Base-by-base conservation (phyloP, 2,888 invertebrate genomes). In the Caenorhabditis doughertyi region DNA sequence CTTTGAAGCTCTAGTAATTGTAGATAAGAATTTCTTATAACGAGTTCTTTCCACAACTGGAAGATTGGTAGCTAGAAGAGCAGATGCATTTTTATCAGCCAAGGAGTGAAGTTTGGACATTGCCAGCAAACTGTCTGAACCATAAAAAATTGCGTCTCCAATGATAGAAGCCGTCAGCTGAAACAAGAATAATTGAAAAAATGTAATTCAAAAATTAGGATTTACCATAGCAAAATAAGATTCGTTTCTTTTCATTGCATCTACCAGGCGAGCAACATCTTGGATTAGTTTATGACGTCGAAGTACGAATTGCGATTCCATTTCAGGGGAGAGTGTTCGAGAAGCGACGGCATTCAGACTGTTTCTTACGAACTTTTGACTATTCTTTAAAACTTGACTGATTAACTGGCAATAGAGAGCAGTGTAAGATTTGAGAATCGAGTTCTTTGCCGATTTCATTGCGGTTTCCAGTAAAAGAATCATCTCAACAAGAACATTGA, bases 161-260 rank as follows among this genome's bases (percentile, higher is more conserved):
- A 81, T 81, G 42, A 81, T 81, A 11, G 81, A 74, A 5, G 81
- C 81, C 8, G 81, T 51, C 1, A 81, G 51, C 80, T 80, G 68
- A 32, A 73, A 72, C 25, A 29, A 1, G 11, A 55, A 58, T 3
- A 0, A n/a, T n/a, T n/a, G n/a, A n/a, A n/a, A n/a, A n/a, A n/a
- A n/a, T n/a, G n/a, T n/a, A n/a, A n/a, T n/a, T n/a, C n/a, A n/a
- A n/a, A n/a, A n/a, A n/a, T n/a, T n/a, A n/a, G n/a, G n/a, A n/a
- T n/a, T 32, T 32, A 80, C 80, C 80, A 81, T 64, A n/a, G 81
- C 16, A 42, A 81, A 81, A 44, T 81, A 81, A 0, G 81, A 70
- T 35, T 74, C 74, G 25, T 74, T 74, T 13, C 81, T 49, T 29
- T 81, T 81, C 81, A 81, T 81, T 8, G 56, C 55, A 44, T 81